Conservation (phyloP, 2,888 invertebrate species). For the Drosophila tanythrix region DNA sequence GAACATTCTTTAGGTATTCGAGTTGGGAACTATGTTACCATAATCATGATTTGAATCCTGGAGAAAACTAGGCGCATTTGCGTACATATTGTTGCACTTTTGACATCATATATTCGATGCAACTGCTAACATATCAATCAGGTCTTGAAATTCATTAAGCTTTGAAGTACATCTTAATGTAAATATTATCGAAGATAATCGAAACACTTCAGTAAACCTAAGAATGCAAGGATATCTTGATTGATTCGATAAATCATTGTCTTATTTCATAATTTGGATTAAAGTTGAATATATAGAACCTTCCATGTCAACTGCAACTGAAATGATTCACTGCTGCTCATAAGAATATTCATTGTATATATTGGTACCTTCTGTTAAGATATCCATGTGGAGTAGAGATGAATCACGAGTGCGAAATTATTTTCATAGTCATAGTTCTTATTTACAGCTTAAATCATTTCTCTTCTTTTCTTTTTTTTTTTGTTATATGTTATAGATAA, state of each 20-base stretch:
- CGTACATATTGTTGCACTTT: background rate
- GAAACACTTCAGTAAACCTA: background rate
- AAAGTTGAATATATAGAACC: background rate
- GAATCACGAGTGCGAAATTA: background rate
- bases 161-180: background rate
- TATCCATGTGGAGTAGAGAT: background rate
- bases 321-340: background rate
- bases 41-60: background rate
- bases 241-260: background rate
- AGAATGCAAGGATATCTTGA: background rate
- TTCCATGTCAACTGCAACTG: background rate
- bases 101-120: background rate
- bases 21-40: background rate
- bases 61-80: background rate
- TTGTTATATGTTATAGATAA: constrained; percentile 14
- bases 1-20: background rate
- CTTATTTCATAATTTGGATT: background rate
- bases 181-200: background rate
- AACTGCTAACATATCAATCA: background rate
- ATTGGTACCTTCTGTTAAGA: background rate
- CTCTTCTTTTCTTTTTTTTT: constrained; percentile 19
- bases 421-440: constrained; percentile 13
- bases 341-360: background rate
- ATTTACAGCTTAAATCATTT: constrained; percentile 40
- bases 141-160: background rate